Evolutionary conservation across 2,113 vertebrate genomes (phyloP), one percentile per base, ranked within the genome.

Genomic region (Plecturocebus donacophilus): DNA sequence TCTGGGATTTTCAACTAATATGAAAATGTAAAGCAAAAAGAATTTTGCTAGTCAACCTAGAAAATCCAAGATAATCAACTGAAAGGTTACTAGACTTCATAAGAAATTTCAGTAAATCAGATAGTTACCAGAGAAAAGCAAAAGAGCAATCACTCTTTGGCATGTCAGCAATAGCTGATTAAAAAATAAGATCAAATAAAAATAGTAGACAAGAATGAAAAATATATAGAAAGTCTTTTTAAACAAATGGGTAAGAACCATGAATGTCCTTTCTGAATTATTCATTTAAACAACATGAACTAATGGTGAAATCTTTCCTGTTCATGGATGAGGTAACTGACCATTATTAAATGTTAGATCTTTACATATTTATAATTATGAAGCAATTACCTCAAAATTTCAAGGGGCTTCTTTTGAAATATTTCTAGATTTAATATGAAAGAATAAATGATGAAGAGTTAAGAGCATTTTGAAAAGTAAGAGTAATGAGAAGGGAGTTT

Each of bases 311-410:
- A 93, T 71, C 61, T 25, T n/a, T 20, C 79, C 52, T 61, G 20
- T 79, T 93, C 16, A 66, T 88, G 49, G 4, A 30, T 49, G n/a
- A 90, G 4, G 1, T 91, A 89, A 95, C 38, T 8, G 3, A 95
- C 17, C 58, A 83, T 71, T 76, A 81, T 45, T 73, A 84, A 79
- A 35, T 75, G 1, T 23, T 71, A n/a, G 6, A 35, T 75, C 35
- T 64, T 76, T 94, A 85, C 45, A 91, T 86, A 90, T 95, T 77
- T 81, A 75, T 76, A 92, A 68, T 81, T 49, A 58, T 75, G 12
- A 91, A 90, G 20, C 19, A 19, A 91, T 80, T 76, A 85, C 27
- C 30, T 47, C 7, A 86, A 92, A 81, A 49, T 94, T 91, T 58
- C 32, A 87, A 42, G 20, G 1, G 61, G 3, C 2, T 64, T 83